A percentile compares a stretch with the other conserved stretches of the same genome.
Conservation (phyloP, 2,113 vertebrate species). For the Clarias gariepinus region DNA sequence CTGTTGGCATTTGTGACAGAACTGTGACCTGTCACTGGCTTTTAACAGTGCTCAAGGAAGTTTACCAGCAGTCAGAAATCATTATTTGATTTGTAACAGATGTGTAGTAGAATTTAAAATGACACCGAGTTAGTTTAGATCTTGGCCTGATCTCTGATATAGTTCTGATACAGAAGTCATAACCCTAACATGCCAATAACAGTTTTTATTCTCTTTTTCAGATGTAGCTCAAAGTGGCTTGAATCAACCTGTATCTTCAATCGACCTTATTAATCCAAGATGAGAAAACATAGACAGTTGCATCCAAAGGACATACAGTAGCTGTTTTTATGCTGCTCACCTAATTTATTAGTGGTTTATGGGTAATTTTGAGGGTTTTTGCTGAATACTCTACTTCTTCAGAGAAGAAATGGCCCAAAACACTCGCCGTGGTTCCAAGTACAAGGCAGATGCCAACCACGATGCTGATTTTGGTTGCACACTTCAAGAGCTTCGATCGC, state of each 20-base stretch:
- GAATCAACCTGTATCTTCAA: constrained; percentile 18
- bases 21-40: not conserved
- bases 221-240: constrained; percentile 41
- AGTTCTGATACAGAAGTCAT: not conserved
- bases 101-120: not conserved
- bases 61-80: not conserved
- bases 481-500: constrained; percentile 82
- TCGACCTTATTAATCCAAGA: constrained; percentile 53
- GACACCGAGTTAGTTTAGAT: not conserved
- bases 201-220: constrained; percentile 27
- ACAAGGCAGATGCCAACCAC: constrained; percentile 82
- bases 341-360: constrained; percentile 71
- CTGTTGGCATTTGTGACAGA: constrained; percentile 39
- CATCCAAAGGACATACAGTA: constrained; percentile 65
- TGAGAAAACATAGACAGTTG: constrained; percentile 72
- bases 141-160: not conserved
- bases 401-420: constrained; percentile 86
- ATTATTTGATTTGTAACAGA: not conserved
- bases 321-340: constrained; percentile 65
- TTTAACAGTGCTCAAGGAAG: not conserved
- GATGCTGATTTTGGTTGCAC: constrained; percentile 86
- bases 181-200: not conserved
- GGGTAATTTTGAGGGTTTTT: constrained; percentile 74
- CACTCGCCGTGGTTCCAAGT: constrained; percentile 86
- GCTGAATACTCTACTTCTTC: constrained; percentile 66